Conservation (phyloP, 2,888 invertebrate genomes). For the Stenodera caucasica region DNA sequence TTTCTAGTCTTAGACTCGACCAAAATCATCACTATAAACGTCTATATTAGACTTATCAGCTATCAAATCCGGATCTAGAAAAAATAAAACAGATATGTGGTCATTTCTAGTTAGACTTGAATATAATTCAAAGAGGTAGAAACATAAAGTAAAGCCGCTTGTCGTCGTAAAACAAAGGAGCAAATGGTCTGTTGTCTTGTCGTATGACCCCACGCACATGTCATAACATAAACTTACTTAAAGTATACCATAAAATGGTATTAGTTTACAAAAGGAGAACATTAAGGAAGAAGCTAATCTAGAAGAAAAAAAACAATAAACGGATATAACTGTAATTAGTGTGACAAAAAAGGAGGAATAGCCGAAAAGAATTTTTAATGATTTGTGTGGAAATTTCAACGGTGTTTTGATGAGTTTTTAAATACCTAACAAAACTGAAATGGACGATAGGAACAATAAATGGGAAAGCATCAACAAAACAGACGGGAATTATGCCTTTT, state of each 20-base stretch:
- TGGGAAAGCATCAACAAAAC: not conserved
- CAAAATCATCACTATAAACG: no score
- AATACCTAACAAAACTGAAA: conserved; percentile 6
- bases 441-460: not conserved
- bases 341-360: not conserved
- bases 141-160: conserved; percentile 31
- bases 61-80: no score
- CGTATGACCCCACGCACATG: not conserved
- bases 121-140: conserved; percentile 25
- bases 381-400: not conserved
- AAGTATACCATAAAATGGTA: conserved; percentile 5
- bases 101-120: no score
- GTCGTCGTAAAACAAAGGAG: conserved; percentile 31
- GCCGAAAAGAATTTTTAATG: not conserved
- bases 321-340: not conserved
- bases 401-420: not conserved
- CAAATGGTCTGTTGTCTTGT: conserved; percentile 20
- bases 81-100: no score
- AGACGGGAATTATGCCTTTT: not conserved
- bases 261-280: conserved; percentile 1
- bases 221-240: conserved; percentile 5
- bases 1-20: no score
- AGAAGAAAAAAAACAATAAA: not conserved
- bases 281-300: not conserved
- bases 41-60: no score